Base-by-base conservation (phyloP, 2,888 invertebrate genomes). In the Spatulosminthurus flaviceps region DNA sequence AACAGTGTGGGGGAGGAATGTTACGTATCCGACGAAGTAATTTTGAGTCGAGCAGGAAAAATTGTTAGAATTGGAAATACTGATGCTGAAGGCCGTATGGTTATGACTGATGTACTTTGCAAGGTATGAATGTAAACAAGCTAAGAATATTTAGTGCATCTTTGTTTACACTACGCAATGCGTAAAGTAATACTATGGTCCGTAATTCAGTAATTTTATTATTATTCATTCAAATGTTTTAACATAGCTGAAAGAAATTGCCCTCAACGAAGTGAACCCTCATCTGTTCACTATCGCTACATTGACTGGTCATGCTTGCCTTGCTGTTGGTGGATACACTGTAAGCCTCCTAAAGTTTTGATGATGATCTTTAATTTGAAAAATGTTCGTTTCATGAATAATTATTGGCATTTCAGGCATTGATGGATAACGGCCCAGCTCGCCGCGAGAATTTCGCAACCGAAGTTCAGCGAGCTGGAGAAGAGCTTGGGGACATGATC, bases 11-110 rank as follows among this genome's bases (percentile, higher is more conserved):
- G 97, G 43, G 93, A 92, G 87, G 93, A 96, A 86, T 91, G 92
- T 22, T 79, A 80, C 88, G 96, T 96, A 2, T 88, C 95, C 64
- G 97, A 98, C 90, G 97, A 98, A 89, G 90, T 97, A 80, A 91
- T 97, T 83, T 92, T 92, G 9, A 82, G 94, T 7, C 91, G 96
- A 78, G 93, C 94, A 82, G 95, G 96, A 4, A 90, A 91, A n/a
- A 90, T 95, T 80, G 92, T 97, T 76, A 91, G 97, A 79, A 91
- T 98, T 71, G 94, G 94, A 78, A 97, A 98, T 89, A 97, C 97
- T 2, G 97, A 98, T 89, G 96, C 97, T 73, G 97, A 98, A 89
- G 97, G 97, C 0, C 90, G 97, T 79, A 93, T 96, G 93, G 93
- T 93, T 67, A 95, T 97, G 95, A 93, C 93, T 60, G 96, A 97